phyloP scores from a whole-genome alignment of 2,113 vertebrate genomes.

The Lanius collurio region DNA sequence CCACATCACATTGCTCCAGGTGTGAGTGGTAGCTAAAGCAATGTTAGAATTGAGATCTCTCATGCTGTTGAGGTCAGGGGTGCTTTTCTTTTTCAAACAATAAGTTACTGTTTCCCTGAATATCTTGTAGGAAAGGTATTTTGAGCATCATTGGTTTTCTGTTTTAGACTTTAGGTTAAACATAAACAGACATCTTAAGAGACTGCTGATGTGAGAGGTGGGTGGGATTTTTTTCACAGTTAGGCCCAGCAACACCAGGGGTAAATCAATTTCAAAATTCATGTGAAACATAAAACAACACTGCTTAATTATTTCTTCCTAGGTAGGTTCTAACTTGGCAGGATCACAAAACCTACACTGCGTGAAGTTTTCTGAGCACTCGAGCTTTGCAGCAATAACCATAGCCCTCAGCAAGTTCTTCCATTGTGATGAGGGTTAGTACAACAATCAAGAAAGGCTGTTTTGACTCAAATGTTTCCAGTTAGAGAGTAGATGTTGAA shows the following conservation, averaged over 20 bases:
- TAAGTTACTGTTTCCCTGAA: constrained; percentile 9
- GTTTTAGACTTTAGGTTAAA: constrained; percentile 3
- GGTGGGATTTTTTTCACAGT: not conserved
- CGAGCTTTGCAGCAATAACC: not conserved
- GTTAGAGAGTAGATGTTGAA: not conserved
- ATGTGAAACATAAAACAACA: not conserved
- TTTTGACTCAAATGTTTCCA: not conserved
- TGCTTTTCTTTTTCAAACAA: not conserved
- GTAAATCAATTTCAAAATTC: constrained; percentile 42
- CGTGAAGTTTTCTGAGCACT: not conserved
- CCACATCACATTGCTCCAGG: not conserved
- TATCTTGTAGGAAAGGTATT: not conserved
- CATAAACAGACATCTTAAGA: constrained; percentile 8
- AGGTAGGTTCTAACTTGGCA: constrained; percentile 1
- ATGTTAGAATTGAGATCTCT: not conserved
- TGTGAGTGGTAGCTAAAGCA: not conserved
- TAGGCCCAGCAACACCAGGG: not conserved
- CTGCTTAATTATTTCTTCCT: not conserved
- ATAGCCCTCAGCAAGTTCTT: not conserved
- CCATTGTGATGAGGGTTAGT: not conserved
- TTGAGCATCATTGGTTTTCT: not conserved
- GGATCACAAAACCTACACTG: not conserved
- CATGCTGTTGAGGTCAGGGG: not conserved
- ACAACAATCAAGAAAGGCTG: not conserved
- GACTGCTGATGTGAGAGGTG: not conserved